Evolutionary conservation across 2,797 vertebrate genomes (phyloP), one percentile per base, ranked within the genome.

Genomic region (Parambassis ranga): DNA sequence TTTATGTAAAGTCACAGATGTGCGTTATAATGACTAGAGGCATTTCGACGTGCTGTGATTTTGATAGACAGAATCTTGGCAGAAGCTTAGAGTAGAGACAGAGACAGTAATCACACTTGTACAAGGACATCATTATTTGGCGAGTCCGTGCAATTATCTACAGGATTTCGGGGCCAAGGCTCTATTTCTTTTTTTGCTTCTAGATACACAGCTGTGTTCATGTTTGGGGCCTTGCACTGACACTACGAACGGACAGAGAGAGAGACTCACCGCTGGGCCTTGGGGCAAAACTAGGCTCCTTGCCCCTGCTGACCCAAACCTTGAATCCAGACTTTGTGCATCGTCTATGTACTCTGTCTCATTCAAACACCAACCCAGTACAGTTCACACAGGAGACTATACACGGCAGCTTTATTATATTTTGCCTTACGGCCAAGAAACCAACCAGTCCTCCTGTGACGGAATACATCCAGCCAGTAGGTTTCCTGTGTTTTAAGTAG

Each of bases 101-200:
- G 51, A 26, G 41, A 48, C n/a, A 0, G 9, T 47, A 38, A 72
- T 79, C 35, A 55, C 30, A 65, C 24, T 32, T 51, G 59, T 14
- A 49, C 8, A 22, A 37, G 32, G 65, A 63, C 49, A 42, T 64
- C 38, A 53, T 71, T 67, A 66, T 51, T 69, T 58, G 43, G 9
- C 19, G 22, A 50, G 37, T 20, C 37, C 11, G 37, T 24, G 44
- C 33, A 47, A 26, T 70, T 63, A 71, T 70, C 30, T 73, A 57
- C n/a, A 65, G 47, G 23, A 57, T 70, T 28, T 65, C 15, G 52
- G 55, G 24, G 4, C 18, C 10, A 16, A 2, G 16, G 16, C 7
- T 33, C 6, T 16, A 0, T 51, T 38, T 38, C 1, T 16, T 7
- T 37, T n/a, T 38, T 24, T 53, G 1, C 18, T 10, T 30, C 18